These are phyloP conservation scores for Amblyteles armatorius DNA, from an alignment of 2,888 invertebrate genomes.

Conservation along the genomic window DNA sequence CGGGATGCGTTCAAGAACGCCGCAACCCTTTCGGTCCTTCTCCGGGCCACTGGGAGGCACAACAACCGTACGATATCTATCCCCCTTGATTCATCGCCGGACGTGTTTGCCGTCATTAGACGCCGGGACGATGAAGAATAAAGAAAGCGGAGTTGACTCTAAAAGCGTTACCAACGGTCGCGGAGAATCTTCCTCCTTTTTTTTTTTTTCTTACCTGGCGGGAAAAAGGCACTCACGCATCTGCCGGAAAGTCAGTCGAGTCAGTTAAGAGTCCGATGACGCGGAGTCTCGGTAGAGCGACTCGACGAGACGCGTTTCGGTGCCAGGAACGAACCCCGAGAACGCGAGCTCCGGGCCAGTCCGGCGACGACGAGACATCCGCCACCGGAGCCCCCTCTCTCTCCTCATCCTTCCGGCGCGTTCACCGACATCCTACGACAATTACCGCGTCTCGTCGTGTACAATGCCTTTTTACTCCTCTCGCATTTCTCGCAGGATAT, in stretches of 20 bases:
- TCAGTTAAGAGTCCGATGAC: slow-evolving; percentile 18
- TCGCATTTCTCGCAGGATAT: slow-evolving; percentile 21
- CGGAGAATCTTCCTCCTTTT: background rate
- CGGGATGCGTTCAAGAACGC: background rate
- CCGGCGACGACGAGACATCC: slow-evolving; percentile 22
- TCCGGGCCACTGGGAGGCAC: background rate
- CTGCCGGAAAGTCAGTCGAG: slow-evolving; percentile 31
- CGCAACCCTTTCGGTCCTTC: slow-evolving; percentile 21
- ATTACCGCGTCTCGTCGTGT: slow-evolving; percentile 14
- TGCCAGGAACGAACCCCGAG: background rate
- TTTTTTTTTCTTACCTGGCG: slow-evolving; percentile 21
- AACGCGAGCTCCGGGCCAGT: background rate
- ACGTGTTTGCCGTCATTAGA: slow-evolving; percentile 62
- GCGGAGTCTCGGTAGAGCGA: slow-evolving; percentile 1
- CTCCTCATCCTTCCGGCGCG: slow-evolving; percentile 16
- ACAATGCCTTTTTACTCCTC: slow-evolving; percentile 12
- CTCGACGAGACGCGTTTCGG: slow-evolving; percentile 14
- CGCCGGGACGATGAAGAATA: background rate
- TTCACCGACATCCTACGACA: slow-evolving; percentile 23
- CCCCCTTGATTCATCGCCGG: slow-evolving; percentile 45
- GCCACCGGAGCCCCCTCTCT: background rate
- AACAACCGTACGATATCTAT: background rate
- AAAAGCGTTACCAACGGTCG: slow-evolving; percentile 33
- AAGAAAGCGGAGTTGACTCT: slow-evolving; percentile 27
- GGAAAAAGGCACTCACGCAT: slow-evolving; percentile 12